These are phyloP conservation scores for Syngnathus floridae DNA, from an alignment of 2,113 vertebrate genomes.

Conservation along the genomic window DNA sequence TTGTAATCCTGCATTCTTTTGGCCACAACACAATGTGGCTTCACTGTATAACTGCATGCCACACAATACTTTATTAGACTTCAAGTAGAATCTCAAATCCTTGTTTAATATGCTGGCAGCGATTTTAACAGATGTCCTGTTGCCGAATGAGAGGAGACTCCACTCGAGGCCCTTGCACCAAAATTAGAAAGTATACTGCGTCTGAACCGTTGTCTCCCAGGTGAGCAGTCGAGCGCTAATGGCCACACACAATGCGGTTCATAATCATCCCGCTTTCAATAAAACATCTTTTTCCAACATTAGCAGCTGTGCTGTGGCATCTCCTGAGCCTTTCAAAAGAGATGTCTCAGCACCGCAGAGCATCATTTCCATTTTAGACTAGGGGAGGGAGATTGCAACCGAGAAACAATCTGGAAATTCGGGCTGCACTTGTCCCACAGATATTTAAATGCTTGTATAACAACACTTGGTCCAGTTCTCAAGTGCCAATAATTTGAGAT, in stretches of 20 bases:
- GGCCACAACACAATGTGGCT: conserved; percentile 20
- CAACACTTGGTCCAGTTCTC: not conserved
- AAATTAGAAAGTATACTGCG: conserved; percentile 37
- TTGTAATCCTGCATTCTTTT: conserved; percentile 18
- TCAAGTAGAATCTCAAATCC: conserved; percentile 17
- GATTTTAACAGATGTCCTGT: conserved; percentile 51
- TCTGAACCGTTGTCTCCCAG: conserved; percentile 36
- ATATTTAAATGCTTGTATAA: not conserved
- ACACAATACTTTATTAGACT: not conserved
- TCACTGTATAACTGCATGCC: not conserved
- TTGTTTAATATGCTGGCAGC: conserved; percentile 31
- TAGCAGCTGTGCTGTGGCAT: conserved; percentile 7
- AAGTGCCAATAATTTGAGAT: not conserved
- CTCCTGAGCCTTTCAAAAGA: not conserved
- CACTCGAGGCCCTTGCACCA: conserved; percentile 40
- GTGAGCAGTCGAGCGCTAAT: conserved; percentile 36
- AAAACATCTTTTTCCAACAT: conserved; percentile 8
- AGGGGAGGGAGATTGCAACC: not conserved
- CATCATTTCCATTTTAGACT: not conserved
- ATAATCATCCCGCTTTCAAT: conserved; percentile 9
- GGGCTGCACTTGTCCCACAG: not conserved
- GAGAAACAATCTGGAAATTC: not conserved
- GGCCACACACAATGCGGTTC: conserved; percentile 14
- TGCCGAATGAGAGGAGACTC: conserved; percentile 38
- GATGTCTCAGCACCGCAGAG: conserved; percentile 6